Percentiles rank a stretch among this genome's conserved stretches.
phyloP scores from a whole-genome alignment of 2,797 vertebrate genomes.

The Parotocinclus haroldoi region DNA sequence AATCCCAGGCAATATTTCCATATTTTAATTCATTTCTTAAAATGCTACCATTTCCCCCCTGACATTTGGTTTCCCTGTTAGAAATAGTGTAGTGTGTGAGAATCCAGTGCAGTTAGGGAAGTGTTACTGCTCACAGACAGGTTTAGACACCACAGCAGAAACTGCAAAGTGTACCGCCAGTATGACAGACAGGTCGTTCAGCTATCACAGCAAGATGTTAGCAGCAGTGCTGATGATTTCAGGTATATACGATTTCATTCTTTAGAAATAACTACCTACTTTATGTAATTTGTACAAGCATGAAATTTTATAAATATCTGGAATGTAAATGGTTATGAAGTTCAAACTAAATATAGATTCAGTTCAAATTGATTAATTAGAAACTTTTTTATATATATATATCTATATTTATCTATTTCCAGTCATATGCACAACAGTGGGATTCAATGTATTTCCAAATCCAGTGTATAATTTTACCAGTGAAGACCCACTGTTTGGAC shows the following conservation, averaged over 20 bases:
- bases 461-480: slow-evolving; percentile 29
- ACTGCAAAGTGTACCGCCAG: neutral
- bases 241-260: slow-evolving; percentile 10
- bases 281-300: neutral
- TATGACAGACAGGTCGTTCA: slow-evolving; percentile 4
- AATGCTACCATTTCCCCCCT: too few species aligned
- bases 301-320: too few species aligned
- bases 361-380: too few species aligned
- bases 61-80: too few species aligned
- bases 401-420: neutral
- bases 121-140: too few species aligned
- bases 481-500: slow-evolving; percentile 52
- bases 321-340: too few species aligned
- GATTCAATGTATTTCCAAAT: slow-evolving; percentile 50
- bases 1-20: too few species aligned
- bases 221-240: slow-evolving; percentile 15
- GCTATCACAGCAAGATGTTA: slow-evolving; percentile 17
- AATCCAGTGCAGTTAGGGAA: too few species aligned
- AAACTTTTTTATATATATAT: too few species aligned
- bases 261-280: neutral
- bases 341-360: too few species aligned
- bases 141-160: neutral
- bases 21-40: too few species aligned
- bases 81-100: too few species aligned
- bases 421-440: slow-evolving; percentile 40